Evolutionary conservation across 1,140 invertebrate species (phyloP).

Genomic region (Dinoponera quadriceps): DNA sequence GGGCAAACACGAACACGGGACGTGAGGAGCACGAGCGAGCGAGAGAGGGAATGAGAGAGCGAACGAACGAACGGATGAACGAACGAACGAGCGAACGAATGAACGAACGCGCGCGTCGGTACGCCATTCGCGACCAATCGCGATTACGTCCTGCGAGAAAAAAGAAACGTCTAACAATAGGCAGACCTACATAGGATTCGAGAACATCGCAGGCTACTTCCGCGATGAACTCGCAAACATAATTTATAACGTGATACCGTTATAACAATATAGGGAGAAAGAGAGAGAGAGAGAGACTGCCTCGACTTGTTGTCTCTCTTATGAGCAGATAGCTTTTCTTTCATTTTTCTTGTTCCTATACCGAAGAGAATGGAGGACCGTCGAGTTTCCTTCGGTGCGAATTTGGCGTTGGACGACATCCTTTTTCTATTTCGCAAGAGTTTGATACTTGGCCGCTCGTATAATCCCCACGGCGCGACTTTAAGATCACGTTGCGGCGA

Average conservation of each 20-base stretch:
- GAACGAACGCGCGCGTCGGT: neutral
- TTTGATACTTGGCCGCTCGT: no score
- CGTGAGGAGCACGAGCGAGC: neutral
- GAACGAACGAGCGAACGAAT: no score
- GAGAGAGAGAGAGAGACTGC: no score
- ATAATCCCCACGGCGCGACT: no score
- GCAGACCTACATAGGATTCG: constrained; percentile 49
- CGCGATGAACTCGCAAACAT: constrained; percentile 37
- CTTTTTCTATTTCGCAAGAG: no score
- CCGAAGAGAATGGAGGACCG: no score
- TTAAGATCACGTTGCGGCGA: no score
- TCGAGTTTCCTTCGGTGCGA: no score
- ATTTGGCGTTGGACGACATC: no score
- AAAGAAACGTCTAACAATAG: constrained; percentile 45
- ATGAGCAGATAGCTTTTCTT: no score
- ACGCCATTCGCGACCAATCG: constrained; percentile 38
- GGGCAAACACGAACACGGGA: constrained; percentile 32
- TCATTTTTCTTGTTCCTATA: no score
- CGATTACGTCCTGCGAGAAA: constrained; percentile 49
- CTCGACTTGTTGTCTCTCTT: no score
- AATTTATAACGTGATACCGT: constrained; percentile 31
- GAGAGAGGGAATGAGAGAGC: neutral
- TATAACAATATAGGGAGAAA: neutral
- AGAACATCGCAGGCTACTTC: constrained; percentile 46
- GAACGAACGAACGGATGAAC: neutral